These are phyloP conservation scores for Cancer borealis DNA, from an alignment of 2,888 invertebrate species.

Conservation along the genomic window DNA sequence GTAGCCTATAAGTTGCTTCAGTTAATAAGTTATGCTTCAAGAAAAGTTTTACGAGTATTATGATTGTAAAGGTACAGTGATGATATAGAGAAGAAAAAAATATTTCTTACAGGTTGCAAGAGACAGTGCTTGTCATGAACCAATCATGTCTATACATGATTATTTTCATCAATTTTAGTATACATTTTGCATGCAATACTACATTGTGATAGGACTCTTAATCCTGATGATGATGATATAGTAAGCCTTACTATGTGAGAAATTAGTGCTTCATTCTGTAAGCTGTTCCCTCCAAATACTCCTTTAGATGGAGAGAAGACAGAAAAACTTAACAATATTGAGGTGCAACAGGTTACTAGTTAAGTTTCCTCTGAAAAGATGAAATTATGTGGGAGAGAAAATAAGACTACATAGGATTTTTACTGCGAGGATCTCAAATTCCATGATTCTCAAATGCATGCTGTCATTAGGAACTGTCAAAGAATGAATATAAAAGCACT, in stretches of 20 bases:
- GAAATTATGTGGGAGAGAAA: neutral
- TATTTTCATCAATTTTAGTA: neutral
- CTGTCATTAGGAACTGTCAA: neutral
- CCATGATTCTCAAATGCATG: neutral
- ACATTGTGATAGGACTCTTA: slow-evolving; percentile 30
- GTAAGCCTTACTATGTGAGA: slow-evolving; percentile 41
- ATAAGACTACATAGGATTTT: neutral
- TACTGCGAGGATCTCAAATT: neutral
- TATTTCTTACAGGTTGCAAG: slow-evolving; percentile 7
- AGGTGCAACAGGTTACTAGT: neutral
- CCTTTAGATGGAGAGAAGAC: neutral
- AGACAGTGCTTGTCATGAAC: neutral
- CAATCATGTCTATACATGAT: neutral
- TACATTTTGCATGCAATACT: neutral
- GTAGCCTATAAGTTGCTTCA: neutral
- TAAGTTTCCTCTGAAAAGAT: neutral
- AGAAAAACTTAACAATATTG: neutral
- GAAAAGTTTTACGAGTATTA: neutral
- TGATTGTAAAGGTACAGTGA: neutral
- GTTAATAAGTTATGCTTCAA: neutral
- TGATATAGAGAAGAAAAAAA: neutral
- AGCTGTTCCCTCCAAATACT: slow-evolving; percentile 23
- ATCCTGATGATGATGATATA: slow-evolving; percentile 34
- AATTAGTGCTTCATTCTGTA: slow-evolving; percentile 41
- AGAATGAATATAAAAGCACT: neutral